Base-by-base conservation (phyloP, 2,888 invertebrate species). In the Metellina segmentata region DNA sequence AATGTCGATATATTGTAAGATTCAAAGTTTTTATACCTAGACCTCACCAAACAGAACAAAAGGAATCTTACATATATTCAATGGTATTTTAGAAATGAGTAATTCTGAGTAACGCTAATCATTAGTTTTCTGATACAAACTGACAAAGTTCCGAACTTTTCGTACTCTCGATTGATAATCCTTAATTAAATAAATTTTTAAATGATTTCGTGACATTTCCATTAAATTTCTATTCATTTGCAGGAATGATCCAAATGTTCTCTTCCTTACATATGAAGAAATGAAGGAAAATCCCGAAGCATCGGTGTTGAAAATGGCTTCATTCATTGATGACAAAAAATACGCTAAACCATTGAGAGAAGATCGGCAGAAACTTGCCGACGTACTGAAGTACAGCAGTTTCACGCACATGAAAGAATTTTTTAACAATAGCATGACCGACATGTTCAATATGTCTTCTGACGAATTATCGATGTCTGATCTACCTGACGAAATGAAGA, bases 181-280 rank as follows among this genome's bases (percentile, higher is more conserved):
- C 34, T 34, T 34, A 34, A 34, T 34, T 34, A 34, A 34, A 34
- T 4, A 34, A 34, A 34, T 34, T 34, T 34, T 34, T 34, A 34
- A 34, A 34, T 34, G 34, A 34, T 34, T 34, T 34, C 34, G 34
- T 34, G 4, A 1, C 34, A 34, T 69, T 16, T 75, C 6, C 49
- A 48, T 77, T 48, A 11, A 34, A 49, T 49, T 77, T 85, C 34
- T 70, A 9, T 19, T 77, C 1, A 34, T 69, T 71, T 48, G 0
- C 16, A 87, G 89, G 16, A 79, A 90, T 13, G 90, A 90, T 52
- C 49, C 85, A 16, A 90, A 90, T 53, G 90, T 90, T 1, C 53
- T 90, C 1, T 90, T 90, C 52, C 0, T 90, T 2, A 90, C 90
- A 1, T 90, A 90, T 52, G 90, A 90, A 75, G 81, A 85, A 81